Percentiles rank a stretch among this genome's conserved stretches.
Evolutionary conservation across 2,113 vertebrate genomes (phyloP).

Genomic region (Tapirus terrestris): DNA sequence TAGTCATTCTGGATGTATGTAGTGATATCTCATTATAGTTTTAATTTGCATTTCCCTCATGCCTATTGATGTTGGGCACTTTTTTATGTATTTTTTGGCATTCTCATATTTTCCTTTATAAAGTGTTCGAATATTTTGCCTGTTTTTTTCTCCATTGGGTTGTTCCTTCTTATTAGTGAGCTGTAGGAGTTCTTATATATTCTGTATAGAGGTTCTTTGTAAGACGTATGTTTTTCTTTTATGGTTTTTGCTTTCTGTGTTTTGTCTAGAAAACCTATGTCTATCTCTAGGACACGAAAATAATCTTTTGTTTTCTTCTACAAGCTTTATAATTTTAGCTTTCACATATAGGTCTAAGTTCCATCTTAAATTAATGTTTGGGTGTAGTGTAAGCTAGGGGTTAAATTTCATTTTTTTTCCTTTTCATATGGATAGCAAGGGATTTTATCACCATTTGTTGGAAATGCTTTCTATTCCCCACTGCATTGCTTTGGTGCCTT

Average conservation of each 20-base stretch:
- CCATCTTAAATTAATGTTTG: background rate
- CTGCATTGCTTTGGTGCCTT: background rate
- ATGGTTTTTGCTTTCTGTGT: background rate
- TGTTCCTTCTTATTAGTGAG: background rate
- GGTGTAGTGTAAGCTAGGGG: background rate
- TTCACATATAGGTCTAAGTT: background rate
- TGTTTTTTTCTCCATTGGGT: background rate
- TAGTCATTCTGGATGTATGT: background rate
- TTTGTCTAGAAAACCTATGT: background rate
- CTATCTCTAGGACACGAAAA: background rate
- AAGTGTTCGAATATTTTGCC: background rate
- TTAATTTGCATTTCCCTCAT: background rate
- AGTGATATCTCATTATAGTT: background rate
- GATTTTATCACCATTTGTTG: background rate
- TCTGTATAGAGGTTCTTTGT: background rate
- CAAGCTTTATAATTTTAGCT: background rate
- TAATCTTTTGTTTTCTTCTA: background rate
- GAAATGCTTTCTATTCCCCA: background rate
- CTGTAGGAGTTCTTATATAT: background rate
- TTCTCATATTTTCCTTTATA: conserved; percentile 7
- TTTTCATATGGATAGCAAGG: background rate
- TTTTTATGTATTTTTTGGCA: background rate
- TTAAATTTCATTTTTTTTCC: background rate
- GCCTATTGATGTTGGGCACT: background rate
- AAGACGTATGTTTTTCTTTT: background rate